Evolutionary conservation across 2,113 vertebrate species (phyloP).

Genomic region (Aythya baeri): DNA sequence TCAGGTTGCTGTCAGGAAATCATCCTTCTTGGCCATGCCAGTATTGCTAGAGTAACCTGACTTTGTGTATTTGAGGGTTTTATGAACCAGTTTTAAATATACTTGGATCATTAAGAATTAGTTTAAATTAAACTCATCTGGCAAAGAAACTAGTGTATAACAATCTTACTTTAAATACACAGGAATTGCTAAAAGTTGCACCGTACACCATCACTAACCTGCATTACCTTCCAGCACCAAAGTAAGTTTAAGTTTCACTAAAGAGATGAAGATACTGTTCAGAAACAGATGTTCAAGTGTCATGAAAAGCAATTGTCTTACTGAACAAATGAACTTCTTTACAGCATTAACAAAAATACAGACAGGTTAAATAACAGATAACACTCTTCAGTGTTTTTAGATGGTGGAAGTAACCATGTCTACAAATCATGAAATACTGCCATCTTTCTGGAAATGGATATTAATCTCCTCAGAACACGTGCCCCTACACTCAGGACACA

Average conservation of each 20-base stretch:
- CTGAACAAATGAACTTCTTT: slow-evolving; percentile 29
- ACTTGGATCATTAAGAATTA: slow-evolving; percentile 70
- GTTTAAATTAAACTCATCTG: slow-evolving; percentile 48
- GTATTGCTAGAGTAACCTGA: slow-evolving; percentile 6
- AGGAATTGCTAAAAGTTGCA: slow-evolving; percentile 58
- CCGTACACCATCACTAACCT: slow-evolving; percentile 15
- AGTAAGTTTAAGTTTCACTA: slow-evolving; percentile 63
- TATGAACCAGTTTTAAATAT: slow-evolving; percentile 52
- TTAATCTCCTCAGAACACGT: slow-evolving; percentile 2
- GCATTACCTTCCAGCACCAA: slow-evolving; percentile 51
- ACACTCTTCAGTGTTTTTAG: neutral
- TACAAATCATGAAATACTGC: slow-evolving; percentile 4
- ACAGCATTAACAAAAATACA: neutral
- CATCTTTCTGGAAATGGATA: neutral
- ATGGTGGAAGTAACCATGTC: slow-evolving; percentile 2
- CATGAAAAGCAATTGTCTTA: slow-evolving; percentile 45
- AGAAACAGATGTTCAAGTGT: slow-evolving; percentile 68
- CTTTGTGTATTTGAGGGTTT: slow-evolving; percentile 33
- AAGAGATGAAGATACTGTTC: slow-evolving; percentile 50
- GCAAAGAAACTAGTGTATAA: slow-evolving; percentile 62
- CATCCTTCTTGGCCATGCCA: neutral
- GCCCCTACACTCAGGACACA: neutral
- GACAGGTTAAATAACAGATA: slow-evolving; percentile 27
- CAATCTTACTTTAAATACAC: slow-evolving; percentile 63
- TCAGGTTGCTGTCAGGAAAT: neutral